Percentiles rank a stretch among this genome's conserved stretches.
Conservation (phyloP, 2,113 vertebrate genomes). For the Gobiocypris rarus region DNA sequence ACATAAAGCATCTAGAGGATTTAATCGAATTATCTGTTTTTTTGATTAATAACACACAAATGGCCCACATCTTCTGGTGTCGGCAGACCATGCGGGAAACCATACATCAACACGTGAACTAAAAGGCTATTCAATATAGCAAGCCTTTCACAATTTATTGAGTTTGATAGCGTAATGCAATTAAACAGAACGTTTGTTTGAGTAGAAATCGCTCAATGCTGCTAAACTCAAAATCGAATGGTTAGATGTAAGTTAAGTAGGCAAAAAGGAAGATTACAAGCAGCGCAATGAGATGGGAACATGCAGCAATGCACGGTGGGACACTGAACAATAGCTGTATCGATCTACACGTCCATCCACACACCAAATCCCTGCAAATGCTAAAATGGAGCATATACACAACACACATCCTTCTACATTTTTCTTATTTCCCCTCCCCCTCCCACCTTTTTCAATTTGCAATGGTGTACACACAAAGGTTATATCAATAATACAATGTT, state of each 20-base stretch:
- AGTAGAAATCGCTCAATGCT: not conserved
- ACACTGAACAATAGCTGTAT: slow-evolving; percentile 76
- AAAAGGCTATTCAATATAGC: not conserved
- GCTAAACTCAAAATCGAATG: not conserved
- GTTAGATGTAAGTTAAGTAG: slow-evolving; percentile 38
- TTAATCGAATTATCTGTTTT: slow-evolving; percentile 22
- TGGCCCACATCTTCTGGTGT: not conserved
- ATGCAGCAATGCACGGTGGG: slow-evolving; percentile 71
- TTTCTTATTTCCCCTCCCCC: not conserved
- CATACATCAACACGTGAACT: not conserved
- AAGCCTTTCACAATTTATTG: not conserved
- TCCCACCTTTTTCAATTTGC: not conserved
- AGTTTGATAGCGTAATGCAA: not conserved
- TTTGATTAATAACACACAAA: slow-evolving; percentile 42
- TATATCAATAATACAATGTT: not conserved
- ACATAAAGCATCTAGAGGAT: not conserved
- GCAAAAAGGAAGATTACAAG: slow-evolving; percentile 48
- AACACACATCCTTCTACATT: slow-evolving; percentile 33
- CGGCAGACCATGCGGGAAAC: not conserved
- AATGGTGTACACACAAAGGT: not conserved
- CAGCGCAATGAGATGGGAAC: slow-evolving; percentile 54
- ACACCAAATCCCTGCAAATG: slow-evolving; percentile 51
- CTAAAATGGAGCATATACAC: slow-evolving; percentile 71
- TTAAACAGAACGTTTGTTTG: slow-evolving; percentile 12
- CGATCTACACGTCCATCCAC: slow-evolving; percentile 72